Conservation (phyloP, 2,113 vertebrate genomes). For the Gracilinanus agilis region DNA sequence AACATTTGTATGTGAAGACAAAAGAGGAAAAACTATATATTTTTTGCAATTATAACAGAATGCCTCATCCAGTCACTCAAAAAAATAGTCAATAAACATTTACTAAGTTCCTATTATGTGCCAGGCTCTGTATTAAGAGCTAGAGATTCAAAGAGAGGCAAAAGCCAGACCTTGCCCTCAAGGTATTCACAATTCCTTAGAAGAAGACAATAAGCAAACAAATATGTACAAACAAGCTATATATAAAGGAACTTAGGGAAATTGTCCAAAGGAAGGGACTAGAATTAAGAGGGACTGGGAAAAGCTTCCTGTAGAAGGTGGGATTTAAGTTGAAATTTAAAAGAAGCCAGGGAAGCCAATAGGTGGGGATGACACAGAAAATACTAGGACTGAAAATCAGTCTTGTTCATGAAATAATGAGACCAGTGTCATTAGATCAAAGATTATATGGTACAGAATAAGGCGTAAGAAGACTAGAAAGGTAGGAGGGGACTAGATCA, state of each 20-base stretch:
- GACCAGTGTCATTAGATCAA: background rate
- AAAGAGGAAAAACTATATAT: conserved; percentile 2
- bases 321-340: background rate
- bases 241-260: background rate
- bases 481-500: background rate
- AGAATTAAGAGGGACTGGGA: background rate
- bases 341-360: background rate
- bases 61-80: background rate
- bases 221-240: background rate
- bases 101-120: background rate
- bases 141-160: no score
- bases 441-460: background rate
- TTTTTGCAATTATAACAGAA: conserved; percentile 20
- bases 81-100: background rate
- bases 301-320: background rate
- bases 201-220: no score
- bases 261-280: background rate
- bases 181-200: background rate
- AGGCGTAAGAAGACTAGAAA: background rate
- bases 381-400: background rate
- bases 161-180: background rate
- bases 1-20: conserved; percentile 39
- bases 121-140: background rate
- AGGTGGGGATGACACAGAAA: background rate
- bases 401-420: background rate